A percentile compares a stretch with the other conserved stretches of the same genome.
Conservation (phyloP, 2,113 vertebrate species). For the Saimiri boliviensis region DNA sequence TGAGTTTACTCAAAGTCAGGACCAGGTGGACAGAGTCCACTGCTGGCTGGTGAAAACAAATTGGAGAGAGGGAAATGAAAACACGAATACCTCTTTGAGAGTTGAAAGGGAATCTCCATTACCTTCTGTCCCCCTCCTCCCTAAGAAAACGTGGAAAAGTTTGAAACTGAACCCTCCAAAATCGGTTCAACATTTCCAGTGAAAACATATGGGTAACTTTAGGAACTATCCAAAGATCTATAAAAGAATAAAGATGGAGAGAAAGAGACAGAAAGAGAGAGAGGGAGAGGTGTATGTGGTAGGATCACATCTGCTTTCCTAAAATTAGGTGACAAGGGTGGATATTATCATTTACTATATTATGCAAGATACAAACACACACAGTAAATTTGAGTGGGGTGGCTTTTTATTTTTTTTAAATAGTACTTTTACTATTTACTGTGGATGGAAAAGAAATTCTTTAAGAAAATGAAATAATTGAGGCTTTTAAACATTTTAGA, state of each 20-base stretch:
- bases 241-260: neutral
- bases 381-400: neutral
- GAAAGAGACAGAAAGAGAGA: neutral
- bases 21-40: no score
- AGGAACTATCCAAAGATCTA: neutral
- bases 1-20: neutral
- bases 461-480: slow-evolving; percentile 28
- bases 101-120: neutral
- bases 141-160: neutral
- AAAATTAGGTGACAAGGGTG: neutral
- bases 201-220: neutral
- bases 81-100: neutral
- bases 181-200: neutral
- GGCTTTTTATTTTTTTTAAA: neutral
- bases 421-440: neutral
- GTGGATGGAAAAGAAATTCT: neutral
- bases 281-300: neutral
- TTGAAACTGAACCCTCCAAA: neutral
- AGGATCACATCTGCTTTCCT: neutral
- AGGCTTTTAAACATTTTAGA: neutral
- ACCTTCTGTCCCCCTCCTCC: neutral
- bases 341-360: neutral
- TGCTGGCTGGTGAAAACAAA: neutral
- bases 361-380: neutral
- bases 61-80: neutral